These are phyloP conservation scores for Cottus gobio DNA, from an alignment of 2,113 vertebrate genomes.

Conservation along the genomic window DNA sequence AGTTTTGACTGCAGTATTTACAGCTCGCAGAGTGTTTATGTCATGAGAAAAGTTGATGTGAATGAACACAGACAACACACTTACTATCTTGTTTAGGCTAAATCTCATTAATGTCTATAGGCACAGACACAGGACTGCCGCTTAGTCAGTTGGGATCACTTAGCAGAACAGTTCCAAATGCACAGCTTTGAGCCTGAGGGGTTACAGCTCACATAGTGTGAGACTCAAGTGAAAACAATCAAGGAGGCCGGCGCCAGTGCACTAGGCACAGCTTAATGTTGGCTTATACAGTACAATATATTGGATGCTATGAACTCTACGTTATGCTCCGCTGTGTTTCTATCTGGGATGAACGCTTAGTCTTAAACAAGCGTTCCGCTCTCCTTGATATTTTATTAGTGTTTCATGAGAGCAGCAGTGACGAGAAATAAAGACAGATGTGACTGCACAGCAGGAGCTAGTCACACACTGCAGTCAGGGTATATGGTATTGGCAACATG, in stretches of 20 bases:
- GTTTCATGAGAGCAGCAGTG: slow-evolving; percentile 44
- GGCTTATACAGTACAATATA: slow-evolving; percentile 30
- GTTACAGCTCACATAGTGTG: slow-evolving; percentile 50
- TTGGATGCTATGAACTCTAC: slow-evolving; percentile 13
- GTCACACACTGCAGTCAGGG: slow-evolving; percentile 43
- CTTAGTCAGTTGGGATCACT: slow-evolving; percentile 52
- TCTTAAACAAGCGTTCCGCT: slow-evolving; percentile 36
- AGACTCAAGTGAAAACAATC: slow-evolving; percentile 62
- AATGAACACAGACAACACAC: slow-evolving; percentile 55
- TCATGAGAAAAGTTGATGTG: slow-evolving; percentile 32
- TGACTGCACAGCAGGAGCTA: slow-evolving; percentile 47
- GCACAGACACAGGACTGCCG: slow-evolving; percentile 47
- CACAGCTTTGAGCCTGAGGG: slow-evolving; percentile 55
- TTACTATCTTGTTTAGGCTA: slow-evolving; percentile 48
- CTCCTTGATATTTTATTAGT: slow-evolving; percentile 47
- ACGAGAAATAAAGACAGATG: slow-evolving; percentile 66
- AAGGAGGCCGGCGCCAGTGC: slow-evolving; percentile 35
- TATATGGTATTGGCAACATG: slow-evolving; percentile 31
- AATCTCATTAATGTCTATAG: slow-evolving; percentile 56
- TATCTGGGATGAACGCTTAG: slow-evolving; percentile 19
- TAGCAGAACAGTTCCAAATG: slow-evolving; percentile 51
- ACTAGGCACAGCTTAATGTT: slow-evolving; percentile 22
- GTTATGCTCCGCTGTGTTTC: slow-evolving; percentile 27
- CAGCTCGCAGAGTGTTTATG: slow-evolving; percentile 2
- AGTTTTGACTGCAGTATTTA: slow-evolving; percentile 22